A percentile compares a stretch with the other conserved stretches of the same genome.
phyloP scores from a whole-genome alignment of 2,113 vertebrate species.

The Girardinichthys multiradiatus region DNA sequence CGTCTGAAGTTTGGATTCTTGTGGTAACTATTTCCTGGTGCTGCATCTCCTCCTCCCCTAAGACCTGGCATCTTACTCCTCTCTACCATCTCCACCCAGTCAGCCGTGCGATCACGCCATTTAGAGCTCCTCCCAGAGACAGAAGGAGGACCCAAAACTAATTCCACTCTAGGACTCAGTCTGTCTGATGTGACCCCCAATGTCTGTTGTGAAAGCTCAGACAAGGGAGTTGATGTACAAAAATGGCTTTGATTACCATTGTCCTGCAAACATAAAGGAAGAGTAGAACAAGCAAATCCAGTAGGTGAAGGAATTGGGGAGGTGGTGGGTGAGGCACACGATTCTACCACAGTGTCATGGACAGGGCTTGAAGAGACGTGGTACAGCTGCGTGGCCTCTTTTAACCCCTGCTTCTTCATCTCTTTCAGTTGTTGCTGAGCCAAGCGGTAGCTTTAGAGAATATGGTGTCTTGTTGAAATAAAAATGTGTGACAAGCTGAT shows the following conservation, averaged over 20 bases:
- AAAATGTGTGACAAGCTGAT: not conserved
- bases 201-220: constrained; percentile 68
- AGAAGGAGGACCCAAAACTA: constrained; percentile 62
- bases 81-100: constrained; percentile 84
- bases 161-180: constrained; percentile 78
- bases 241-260: constrained; percentile 78
- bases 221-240: constrained; percentile 82
- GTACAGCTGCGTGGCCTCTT: constrained; percentile 91
- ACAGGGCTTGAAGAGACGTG: constrained; percentile 94
- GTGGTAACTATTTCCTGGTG: constrained; percentile 46
- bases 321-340: constrained; percentile 69
- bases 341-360: constrained; percentile 85
- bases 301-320: constrained; percentile 69
- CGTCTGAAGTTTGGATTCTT: constrained; percentile 87
- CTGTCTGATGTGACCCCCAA: constrained; percentile 66
- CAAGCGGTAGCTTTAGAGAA: constrained; percentile 83
- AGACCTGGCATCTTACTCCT: constrained; percentile 67
- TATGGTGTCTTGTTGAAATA: not conserved
- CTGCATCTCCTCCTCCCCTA: constrained; percentile 32
- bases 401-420: constrained; percentile 96
- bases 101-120: constrained; percentile 81
- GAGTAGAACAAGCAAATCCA: constrained; percentile 50
- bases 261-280: constrained; percentile 75
- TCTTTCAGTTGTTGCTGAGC: constrained; percentile 97
- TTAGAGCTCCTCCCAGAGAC: constrained; percentile 72